Evolutionary conservation across 2,113 vertebrate species (phyloP).

Genomic region (Clarias gariepinus): DNA sequence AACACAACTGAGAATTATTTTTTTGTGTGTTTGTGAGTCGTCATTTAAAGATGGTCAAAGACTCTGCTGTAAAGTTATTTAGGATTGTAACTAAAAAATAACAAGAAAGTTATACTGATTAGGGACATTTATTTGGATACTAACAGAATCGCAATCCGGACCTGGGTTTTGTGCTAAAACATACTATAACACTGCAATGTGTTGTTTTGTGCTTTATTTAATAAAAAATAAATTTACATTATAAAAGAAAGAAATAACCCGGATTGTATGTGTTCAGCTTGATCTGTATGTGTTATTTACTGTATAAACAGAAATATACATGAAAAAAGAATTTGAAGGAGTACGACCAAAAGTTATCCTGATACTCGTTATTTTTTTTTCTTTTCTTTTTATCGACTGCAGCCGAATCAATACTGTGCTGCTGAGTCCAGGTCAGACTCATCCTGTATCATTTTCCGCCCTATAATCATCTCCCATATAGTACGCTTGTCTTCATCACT

Average conservation of each 20-base stretch:
- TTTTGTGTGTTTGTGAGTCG: no score
- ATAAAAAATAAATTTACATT: background rate
- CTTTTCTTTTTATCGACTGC: slow-evolving; percentile 53
- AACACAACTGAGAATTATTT: no score
- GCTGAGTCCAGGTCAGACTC: slow-evolving; percentile 67
- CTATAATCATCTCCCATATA: slow-evolving; percentile 50
- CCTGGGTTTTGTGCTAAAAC: no score
- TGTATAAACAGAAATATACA: background rate
- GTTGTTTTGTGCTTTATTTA: background rate
- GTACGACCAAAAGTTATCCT: background rate
- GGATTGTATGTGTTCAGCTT: background rate
- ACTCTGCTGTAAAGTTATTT: no score
- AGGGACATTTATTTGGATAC: no score
- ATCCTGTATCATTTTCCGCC: slow-evolving; percentile 52
- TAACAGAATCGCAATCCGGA: no score
- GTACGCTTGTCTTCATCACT: slow-evolving; percentile 34
- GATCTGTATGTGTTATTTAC: background rate
- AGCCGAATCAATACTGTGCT: slow-evolving; percentile 68
- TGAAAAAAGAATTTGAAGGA: background rate
- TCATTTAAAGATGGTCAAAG: no score
- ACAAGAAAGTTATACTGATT: no score
- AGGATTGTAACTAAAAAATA: no score
- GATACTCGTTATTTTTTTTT: slow-evolving; percentile 3
- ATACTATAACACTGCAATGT: background rate
- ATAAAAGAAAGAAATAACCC: background rate